Percentiles rank a stretch among this genome's conserved stretches.
These are phyloP conservation scores for Apteryx mantelli DNA, from an alignment of 2,113 vertebrate species.

Conservation along the genomic window DNA sequence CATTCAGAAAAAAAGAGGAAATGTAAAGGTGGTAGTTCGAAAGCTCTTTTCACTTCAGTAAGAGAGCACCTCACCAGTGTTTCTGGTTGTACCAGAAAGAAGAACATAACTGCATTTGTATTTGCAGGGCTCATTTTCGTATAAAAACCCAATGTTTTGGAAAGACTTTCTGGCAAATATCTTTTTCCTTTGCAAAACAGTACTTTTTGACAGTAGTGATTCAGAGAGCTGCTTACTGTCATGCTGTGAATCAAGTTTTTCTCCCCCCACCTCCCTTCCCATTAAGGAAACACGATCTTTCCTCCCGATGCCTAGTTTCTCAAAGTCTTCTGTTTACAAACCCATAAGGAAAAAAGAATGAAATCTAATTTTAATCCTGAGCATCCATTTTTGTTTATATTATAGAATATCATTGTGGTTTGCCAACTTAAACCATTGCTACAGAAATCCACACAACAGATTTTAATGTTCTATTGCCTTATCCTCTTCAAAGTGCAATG, in stretches of 20 bases:
- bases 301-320: not conserved
- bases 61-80: not conserved
- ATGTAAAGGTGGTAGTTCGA: not conserved
- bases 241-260: not conserved
- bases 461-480: not conserved
- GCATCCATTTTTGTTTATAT: not conserved
- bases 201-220: not conserved
- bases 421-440: not conserved
- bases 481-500: not conserved
- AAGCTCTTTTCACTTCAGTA: not conserved
- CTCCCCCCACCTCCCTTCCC: not conserved
- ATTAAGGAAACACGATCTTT: not conserved
- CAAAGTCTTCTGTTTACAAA: not conserved
- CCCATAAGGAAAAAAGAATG: fast-evolving
- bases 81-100: not conserved
- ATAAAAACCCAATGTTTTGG: not conserved
- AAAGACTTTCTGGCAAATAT: not conserved
- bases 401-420: not conserved
- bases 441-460: not conserved
- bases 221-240: not conserved
- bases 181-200: not conserved
- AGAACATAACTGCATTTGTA: not conserved
- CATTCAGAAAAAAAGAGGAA: not conserved
- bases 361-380: not conserved
- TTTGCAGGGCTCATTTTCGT: fast-evolving